Evolutionary conservation across 2,113 vertebrate species (phyloP), one percentile per base, ranked within the genome.

Genomic region (Poeciliopsis occidentalis): DNA sequence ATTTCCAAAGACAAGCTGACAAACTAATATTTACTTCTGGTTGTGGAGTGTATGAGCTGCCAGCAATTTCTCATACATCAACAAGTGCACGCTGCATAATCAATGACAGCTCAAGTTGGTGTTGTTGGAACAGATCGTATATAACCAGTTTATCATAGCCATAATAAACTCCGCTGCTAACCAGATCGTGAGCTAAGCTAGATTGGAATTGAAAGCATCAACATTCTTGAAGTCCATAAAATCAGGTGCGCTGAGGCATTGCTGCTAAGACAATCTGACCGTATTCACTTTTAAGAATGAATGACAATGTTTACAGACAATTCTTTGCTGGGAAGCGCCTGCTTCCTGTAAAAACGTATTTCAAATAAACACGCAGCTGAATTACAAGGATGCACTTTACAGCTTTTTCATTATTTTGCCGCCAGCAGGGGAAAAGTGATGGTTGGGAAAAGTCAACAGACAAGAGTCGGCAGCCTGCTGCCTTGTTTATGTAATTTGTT

Each of bases 401-500:
- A 77, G 73, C 75, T 71, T 77, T 88, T 84, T 73, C 73, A 87
- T 88, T 75, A 87, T 85, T 91, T 88, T 76, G 81, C 78, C 4
- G 64, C 77, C 84, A 80, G 85, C 76, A 67, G 27, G 84, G 82
- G 85, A 82, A 85, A 92, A 86, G 84, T 83, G 74, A 88, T 41
- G 79, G 73, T 75, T 74, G 27, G 81, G 79, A 68, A 91, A 90
- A 92, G 90, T 92, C 88, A 94, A 92, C 91, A 93, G 76, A 79
- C 66, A 84, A 85, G 79, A 83, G 83, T 73, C 72, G 83, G 87
- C 79, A 78, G 82, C 90, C 86, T 82, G 86, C 80, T 89, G 82
- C 73, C 87, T 65, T 91, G 91, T 94, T 93, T 92, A 81, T 84
- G 85, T 84, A 83, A 89, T 83, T 81, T 34, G 44, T 90, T 89